Conservation (phyloP, 2,113 vertebrate species). For the Strigops habroptila region DNA sequence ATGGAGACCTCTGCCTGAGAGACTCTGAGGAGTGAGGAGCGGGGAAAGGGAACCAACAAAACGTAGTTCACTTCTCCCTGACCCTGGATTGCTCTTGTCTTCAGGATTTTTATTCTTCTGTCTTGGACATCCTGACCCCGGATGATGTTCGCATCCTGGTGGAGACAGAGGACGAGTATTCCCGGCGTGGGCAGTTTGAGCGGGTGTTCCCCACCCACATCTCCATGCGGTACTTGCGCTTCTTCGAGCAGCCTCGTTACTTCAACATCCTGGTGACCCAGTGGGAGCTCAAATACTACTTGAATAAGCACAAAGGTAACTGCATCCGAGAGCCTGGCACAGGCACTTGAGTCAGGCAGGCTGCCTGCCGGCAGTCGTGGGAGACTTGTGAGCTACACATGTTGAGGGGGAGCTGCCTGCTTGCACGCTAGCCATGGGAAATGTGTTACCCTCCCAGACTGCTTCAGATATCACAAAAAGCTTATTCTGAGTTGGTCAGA, state of each 20-base stretch:
- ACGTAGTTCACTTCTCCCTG: background rate
- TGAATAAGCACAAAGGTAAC: conserved; percentile 82
- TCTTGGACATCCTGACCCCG: conserved; percentile 89
- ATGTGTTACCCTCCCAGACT: background rate
- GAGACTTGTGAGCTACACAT: background rate
- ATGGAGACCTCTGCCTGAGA: background rate
- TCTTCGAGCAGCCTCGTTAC: conserved; percentile 92
- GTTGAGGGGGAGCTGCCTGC: background rate
- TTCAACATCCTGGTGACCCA: conserved; percentile 90
- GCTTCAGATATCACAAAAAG: background rate
- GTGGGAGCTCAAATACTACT: conserved; percentile 89
- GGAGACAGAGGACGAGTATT: conserved; percentile 89
- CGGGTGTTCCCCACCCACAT: conserved; percentile 85
- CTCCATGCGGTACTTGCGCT: conserved; percentile 88
- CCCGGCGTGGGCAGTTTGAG: conserved; percentile 86
- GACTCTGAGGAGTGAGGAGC: background rate
- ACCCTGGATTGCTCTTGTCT: background rate
- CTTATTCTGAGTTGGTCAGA: background rate
- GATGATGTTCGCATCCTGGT: conserved; percentile 87
- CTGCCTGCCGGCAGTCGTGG: background rate
- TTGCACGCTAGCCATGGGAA: background rate
- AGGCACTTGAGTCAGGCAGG: background rate
- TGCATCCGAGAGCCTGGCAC: background rate
- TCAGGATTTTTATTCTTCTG: conserved; percentile 83
- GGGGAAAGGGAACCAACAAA: background rate